A percentile compares a stretch with the other conserved stretches of the same genome.
Conservation (phyloP, 2,113 vertebrate genomes). For the Chunga burmeisteri region DNA sequence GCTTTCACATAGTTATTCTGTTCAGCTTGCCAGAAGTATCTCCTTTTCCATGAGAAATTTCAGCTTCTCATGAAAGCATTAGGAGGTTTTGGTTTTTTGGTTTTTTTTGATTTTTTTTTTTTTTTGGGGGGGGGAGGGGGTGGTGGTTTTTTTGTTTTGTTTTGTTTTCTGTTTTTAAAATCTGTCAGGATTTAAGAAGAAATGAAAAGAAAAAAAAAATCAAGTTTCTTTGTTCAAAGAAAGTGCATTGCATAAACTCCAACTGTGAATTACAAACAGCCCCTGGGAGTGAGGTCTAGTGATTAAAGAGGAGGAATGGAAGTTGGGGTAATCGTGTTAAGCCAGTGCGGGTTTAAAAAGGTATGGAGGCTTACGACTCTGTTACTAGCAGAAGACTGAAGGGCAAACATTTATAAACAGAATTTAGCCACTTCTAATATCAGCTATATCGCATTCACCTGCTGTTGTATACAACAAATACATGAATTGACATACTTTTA, state of each 20-base stretch:
- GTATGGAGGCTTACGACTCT: not conserved
- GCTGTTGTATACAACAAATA: not conserved
- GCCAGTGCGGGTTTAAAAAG: not conserved
- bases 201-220: not conserved
- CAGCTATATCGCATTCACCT: not conserved
- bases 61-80: not conserved
- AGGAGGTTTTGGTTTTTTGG: not conserved
- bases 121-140: too few species aligned
- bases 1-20: not conserved
- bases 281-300: not conserved
- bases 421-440: not conserved
- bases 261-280: not conserved
- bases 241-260: not conserved
- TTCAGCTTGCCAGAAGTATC: not conserved
- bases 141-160: not conserved
- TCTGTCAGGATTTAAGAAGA: not conserved
- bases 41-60: not conserved
- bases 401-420: not conserved
- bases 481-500: not conserved
- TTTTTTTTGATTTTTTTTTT: too few species aligned
- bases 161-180: not conserved
- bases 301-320: conserved; percentile 9
- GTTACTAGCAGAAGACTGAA: not conserved
- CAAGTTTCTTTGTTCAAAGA: conserved; percentile 7
- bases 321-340: not conserved